Base-by-base conservation (phyloP, 1,140 invertebrate genomes). In the Drosophila kohkoa region DNA sequence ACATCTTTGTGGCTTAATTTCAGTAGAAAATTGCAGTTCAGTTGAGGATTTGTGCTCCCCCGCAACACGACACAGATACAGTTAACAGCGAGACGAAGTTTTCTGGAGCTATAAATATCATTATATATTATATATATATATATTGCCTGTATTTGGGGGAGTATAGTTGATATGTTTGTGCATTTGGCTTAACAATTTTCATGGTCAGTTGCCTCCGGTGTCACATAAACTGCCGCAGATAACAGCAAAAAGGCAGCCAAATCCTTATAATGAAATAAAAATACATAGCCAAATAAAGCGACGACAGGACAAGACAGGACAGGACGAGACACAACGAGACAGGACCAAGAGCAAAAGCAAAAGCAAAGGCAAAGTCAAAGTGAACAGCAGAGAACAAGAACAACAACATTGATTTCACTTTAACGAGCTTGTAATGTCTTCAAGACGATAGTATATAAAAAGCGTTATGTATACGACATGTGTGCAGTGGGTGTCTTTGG, bases 351-450 rank as follows among this genome's bases (percentile, higher is more conserved):
- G 25, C 25, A 25, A n/a, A 10, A 28, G 25, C 25, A 25, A n/a
- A 10, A 13, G 52, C 20, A 59, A 16, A 28, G 28, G n/a, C 55
- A 59, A n/a, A 51, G 13, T 35, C 69, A 48, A 45, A 75, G 75
- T 71, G 67, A 72, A 80, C 68, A 60, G 32, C 30, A 15, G 54
- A 70, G 25, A 75, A 46, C 51, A 72, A 73, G 64, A 51, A 70
- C 58, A 82, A 83, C 83, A 82, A 87, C 83, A 87, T 87, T 88
- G 83, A 87, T 87, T 87, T 87, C 83, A 87, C 83, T 87, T 87
- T 87, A 87, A 87, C 83, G 83, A 87, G 83, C 83, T 87, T 87
- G 83, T 87, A 87, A 87, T 87, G 83, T 87, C 83, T 82, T 72
- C 55, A 83, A 80, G 83, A 77, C 80, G 77, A 80, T 79, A 89